A percentile compares a stretch with the other conserved stretches of the same genome.
Evolutionary conservation across 2,888 invertebrate genomes (phyloP).

Genomic region (Eucriotettix oculatus): DNA sequence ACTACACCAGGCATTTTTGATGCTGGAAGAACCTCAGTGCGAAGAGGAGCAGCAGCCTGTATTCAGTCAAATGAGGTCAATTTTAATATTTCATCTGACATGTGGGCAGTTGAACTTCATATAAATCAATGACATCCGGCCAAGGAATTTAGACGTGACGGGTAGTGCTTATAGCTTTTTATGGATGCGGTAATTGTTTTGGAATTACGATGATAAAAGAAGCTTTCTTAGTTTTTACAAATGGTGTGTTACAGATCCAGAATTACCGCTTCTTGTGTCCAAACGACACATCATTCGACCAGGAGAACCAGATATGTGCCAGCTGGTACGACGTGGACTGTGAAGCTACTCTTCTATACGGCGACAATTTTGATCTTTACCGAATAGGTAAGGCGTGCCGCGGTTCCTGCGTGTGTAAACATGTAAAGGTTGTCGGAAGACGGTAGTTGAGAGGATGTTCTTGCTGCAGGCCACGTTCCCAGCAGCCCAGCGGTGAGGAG

Average conservation of each 20-base stretch:
- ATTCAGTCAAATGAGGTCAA: too few species aligned
- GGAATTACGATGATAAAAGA: too few species aligned
- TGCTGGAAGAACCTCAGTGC: too few species aligned
- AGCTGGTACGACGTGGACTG: conserved; percentile 85
- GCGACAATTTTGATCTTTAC: conserved; percentile 76
- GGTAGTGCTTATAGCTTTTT: too few species aligned
- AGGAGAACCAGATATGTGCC: conserved; percentile 82
- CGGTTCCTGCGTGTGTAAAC: neutral
- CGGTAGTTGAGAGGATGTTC: neutral
- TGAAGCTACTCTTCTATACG: conserved; percentile 62
- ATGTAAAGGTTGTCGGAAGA: neutral
- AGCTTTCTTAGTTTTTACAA: too few species aligned
- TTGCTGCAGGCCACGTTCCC: neutral
- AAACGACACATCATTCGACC: conserved; percentile 79
- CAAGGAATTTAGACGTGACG: too few species aligned
- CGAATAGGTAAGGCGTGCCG: conserved; percentile 36
- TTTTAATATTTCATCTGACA: too few species aligned
- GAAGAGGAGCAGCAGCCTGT: too few species aligned
- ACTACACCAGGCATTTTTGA: too few species aligned
- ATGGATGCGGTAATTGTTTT: too few species aligned
- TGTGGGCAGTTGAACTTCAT: too few species aligned
- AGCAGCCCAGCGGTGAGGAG: neutral
- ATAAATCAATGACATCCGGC: too few species aligned
- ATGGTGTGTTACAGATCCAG: conserved; percentile 36
- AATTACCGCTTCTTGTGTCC: conserved; percentile 80